Evolutionary conservation across 2,797 vertebrate species (phyloP), one percentile per base, ranked within the genome.

Genomic region (Dromococcyx pavoninus): DNA sequence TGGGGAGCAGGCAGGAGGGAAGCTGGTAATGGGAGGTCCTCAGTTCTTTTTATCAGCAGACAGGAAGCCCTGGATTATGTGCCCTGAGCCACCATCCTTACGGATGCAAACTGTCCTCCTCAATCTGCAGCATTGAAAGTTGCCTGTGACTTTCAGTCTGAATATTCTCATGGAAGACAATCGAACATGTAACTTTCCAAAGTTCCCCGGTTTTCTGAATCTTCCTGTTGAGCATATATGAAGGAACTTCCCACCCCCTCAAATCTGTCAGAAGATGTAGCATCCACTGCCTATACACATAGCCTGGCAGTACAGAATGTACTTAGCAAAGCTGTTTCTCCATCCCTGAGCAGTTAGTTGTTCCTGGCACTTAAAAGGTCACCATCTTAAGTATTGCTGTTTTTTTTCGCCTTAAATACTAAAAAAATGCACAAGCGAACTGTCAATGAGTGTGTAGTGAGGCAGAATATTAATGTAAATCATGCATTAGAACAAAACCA

Each of bases 61-160:
- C 2, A 4, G 25, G 54, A 88, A 37, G 64, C n/a, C 0, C 4
- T 64, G 9, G 7, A 8, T 10, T 0, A 0, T 1, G 2, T 61
- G 74, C 35, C 48, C 50, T 41, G 19, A 18, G 18, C 32, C 33
- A 39, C 33, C 16, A 7, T 21, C 44, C 57, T 53, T 11, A 7
- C 19, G 71, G 43, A 44, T 32, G 11, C 18, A 58, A 72, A 18
- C 16, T 32, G 1, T 35, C 60, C 17, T 76, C 15, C n/a, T 86
- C 44, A 33, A 23, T 75, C 48, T 66, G 51, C 66, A 39, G 39
- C 17, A 77, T 14, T 51, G 27, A 32, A 32, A n/a, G 43, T 13
- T 75, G 56, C 46, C 70, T 62, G 33, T 0, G 0, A 22, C 24
- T 60, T 93, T 73, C 79, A 32, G 1, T 53, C 53, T 35, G 56